phyloP scores from a whole-genome alignment of 2,888 invertebrate genomes.

The Acrobasis suavella region DNA sequence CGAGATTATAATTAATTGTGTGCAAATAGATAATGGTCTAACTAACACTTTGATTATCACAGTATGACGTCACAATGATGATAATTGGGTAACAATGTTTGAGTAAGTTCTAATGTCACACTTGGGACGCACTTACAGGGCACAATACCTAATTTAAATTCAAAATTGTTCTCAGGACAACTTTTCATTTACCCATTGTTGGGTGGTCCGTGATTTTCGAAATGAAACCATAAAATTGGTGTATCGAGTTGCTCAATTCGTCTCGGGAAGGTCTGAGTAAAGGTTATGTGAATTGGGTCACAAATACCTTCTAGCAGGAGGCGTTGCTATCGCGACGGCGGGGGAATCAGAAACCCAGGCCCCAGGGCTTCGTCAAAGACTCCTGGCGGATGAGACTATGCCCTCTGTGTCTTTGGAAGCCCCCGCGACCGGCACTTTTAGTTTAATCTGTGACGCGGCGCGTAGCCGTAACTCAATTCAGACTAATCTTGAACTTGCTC shows the following conservation, averaged over 20 bases:
- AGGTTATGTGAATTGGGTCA: slow-evolving; percentile 61
- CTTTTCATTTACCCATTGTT: background rate
- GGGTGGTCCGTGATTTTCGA: background rate
- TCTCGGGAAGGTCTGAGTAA: slow-evolving; percentile 92
- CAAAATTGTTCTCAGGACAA: background rate
- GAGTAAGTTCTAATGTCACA: slow-evolving; percentile 88
- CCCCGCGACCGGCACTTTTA: slow-evolving; percentile 86
- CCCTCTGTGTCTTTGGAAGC: slow-evolving; percentile 82
- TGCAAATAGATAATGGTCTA: slow-evolving; percentile 14
- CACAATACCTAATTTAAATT: slow-evolving; percentile 55
- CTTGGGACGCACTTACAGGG: slow-evolving; percentile 86
- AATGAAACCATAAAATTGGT: slow-evolving; percentile 7
- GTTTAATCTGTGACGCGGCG: slow-evolving; percentile 85
- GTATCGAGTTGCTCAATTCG: slow-evolving; percentile 57
- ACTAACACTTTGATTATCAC: background rate
- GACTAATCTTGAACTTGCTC: slow-evolving; percentile 89
- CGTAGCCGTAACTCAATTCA: slow-evolving; percentile 88
- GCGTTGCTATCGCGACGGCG: slow-evolving; percentile 81
- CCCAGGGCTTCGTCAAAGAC: slow-evolving; percentile 74
- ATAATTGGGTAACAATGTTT: slow-evolving; percentile 39
- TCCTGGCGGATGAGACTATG: slow-evolving; percentile 68
- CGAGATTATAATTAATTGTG: slow-evolving; percentile 12
- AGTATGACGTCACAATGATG: slow-evolving; percentile 58
- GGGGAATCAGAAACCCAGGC: slow-evolving; percentile 86
- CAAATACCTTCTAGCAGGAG: slow-evolving; percentile 83